Conservation (phyloP, 2,113 vertebrate species). For the Rhabdomys dilectus region DNA sequence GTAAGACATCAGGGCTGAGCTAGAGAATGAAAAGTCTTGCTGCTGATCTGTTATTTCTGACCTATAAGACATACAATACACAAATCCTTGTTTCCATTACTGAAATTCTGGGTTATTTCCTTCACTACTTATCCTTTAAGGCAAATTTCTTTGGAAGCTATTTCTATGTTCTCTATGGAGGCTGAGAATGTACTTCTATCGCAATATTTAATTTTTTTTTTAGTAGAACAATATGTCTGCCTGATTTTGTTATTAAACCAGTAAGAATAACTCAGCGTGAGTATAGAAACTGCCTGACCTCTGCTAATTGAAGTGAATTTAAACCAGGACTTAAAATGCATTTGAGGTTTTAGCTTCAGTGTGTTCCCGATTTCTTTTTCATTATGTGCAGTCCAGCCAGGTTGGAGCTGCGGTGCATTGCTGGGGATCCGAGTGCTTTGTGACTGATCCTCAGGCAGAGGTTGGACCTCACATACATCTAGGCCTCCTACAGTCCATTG, state of each 20-base stretch:
- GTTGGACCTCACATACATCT: slow-evolving; percentile 36
- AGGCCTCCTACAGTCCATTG: slow-evolving; percentile 44
- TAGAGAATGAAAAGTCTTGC: slow-evolving; percentile 36
- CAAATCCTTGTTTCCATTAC: slow-evolving; percentile 44
- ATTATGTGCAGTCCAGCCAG: neutral
- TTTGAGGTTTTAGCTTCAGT: slow-evolving; percentile 58
- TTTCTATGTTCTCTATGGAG: slow-evolving; percentile 51
- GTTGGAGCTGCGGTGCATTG: slow-evolving; percentile 16
- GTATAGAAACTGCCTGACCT: slow-evolving; percentile 57
- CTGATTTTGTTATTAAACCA: slow-evolving; percentile 65
- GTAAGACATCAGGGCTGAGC: slow-evolving; percentile 1
- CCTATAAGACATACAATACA: slow-evolving; percentile 44
- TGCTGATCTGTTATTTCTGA: slow-evolving; percentile 46
- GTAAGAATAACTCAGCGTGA: slow-evolving; percentile 58
- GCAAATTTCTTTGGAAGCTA: slow-evolving; percentile 12
- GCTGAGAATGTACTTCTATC: slow-evolving; percentile 61
- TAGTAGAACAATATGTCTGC: slow-evolving; percentile 65
- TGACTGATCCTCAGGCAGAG: slow-evolving; percentile 66
- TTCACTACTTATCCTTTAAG: slow-evolving; percentile 60
- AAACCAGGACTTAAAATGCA: slow-evolving; percentile 66
- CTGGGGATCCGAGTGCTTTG: slow-evolving; percentile 58
- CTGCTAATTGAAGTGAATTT: slow-evolving; percentile 69
- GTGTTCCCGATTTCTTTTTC: slow-evolving; percentile 65
- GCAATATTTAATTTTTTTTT: slow-evolving; percentile 3
- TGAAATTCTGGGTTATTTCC: slow-evolving; percentile 54